Evolutionary conservation across 2,888 invertebrate species (phyloP), one percentile per base, ranked within the genome.

Genomic region (Lasioglossum calceatum): DNA sequence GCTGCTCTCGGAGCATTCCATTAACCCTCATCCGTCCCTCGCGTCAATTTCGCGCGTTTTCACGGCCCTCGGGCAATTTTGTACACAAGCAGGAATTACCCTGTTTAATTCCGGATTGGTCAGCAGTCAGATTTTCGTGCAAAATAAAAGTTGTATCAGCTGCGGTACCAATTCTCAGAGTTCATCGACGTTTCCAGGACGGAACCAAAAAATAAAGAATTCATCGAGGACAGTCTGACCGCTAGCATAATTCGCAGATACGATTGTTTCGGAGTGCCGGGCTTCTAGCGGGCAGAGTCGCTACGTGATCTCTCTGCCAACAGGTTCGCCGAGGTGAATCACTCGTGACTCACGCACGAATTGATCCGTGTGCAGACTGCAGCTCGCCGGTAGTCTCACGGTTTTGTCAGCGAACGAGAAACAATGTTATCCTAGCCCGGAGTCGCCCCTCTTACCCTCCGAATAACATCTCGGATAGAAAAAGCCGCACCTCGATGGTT

Each of bases 301-400:
- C 39, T 70, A 88, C 90, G 90, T 88, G 90, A 90, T 85, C 81
- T 82, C 84, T 87, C 80, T 90, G 79, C 84, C 81, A 85, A 87
- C 83, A 84, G 78, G 85, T 88, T 82, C 76, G 50, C 64, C n/a
- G 73, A 82, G 85, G 82, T 90, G 90, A 90, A 79, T 90, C 90
- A 90, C 74, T 79, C 80, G 84, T 90, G 90, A 90, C 84, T 90
- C 89, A 90, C 84, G 79, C 82, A 85, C 87, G 81, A 90, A 90
- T 87, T 89, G 80, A 79, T 83, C 23, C 50, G 54, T 70, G 47
- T 77, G 76, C 72, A 61, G 74, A 67, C 76, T 58, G 32, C 72
- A 8, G 19, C 42, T 39, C 14, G 61, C 8, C 44, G 77, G n/a
- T 42, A 36, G 73, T 36, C 32, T 36, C 70, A 42, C 73, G 47